Conservation (phyloP, 2,113 vertebrate genomes). For the Pluvianellus socialis region DNA sequence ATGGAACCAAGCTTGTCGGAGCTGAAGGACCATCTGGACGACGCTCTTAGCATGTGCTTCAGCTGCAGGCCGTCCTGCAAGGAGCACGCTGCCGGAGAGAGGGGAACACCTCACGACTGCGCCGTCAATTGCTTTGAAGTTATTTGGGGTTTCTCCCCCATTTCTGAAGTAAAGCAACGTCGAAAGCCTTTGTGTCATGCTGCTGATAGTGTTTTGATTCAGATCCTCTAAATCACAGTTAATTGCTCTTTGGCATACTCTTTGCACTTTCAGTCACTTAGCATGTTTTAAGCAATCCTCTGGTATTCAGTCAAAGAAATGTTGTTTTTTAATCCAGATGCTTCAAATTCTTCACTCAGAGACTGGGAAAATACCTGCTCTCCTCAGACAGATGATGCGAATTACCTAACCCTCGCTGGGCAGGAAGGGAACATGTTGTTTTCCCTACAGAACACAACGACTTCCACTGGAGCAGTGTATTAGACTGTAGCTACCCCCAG, state of each 20-base stretch:
- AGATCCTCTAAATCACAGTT: not conserved
- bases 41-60: rapidly evolving
- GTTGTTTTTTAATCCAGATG: not conserved
- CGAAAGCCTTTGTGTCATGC: not conserved
- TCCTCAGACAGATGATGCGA: not conserved
- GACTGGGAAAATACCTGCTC: not conserved
- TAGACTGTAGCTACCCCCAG: not conserved
- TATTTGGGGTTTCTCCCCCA: not conserved
- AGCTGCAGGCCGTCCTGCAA: not conserved
- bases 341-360: not conserved
- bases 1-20: not conserved
- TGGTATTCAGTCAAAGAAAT: not conserved
- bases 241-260: not conserved
- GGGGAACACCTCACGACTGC: not conserved
- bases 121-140: not conserved
- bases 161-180: not conserved
- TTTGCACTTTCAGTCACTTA: not conserved
- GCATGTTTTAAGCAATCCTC: not conserved
- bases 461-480: not conserved
- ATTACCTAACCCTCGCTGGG: not conserved
- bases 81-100: not conserved
- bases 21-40: not conserved
- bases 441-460: not conserved
- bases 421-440: not conserved
- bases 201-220: not conserved